Evolutionary conservation across 2,113 vertebrate species (phyloP).

Genomic region (Spermophilus dauricus): DNA sequence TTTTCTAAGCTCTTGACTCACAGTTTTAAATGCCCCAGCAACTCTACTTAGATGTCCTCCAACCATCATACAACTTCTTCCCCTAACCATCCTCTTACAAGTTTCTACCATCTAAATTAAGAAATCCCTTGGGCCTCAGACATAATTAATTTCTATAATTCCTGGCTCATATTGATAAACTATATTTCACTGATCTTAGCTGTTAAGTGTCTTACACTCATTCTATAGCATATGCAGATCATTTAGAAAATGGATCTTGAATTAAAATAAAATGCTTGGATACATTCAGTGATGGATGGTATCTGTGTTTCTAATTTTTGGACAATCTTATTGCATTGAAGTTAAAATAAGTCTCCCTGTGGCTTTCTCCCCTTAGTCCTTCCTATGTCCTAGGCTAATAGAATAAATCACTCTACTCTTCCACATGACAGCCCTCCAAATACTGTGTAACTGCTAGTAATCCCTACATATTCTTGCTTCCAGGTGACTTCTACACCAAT

Average conservation of each 20-base stretch:
- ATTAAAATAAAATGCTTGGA: conserved; percentile 2
- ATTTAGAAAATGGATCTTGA: conserved; percentile 25
- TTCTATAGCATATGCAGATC: not conserved
- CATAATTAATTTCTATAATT: conserved; percentile 23
- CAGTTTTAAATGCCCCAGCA: not conserved
- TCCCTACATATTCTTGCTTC: not conserved
- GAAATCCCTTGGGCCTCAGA: not conserved
- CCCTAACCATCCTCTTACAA: not conserved
- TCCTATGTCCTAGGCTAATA: not conserved
- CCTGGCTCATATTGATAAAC: not conserved
- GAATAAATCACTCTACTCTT: not conserved
- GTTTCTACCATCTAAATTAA: not conserved
- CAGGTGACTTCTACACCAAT: not conserved
- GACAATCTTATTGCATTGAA: not conserved
- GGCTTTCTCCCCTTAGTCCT: not conserved
- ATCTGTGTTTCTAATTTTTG: not conserved
- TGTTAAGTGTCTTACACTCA: not conserved
- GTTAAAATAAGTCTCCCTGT: not conserved
- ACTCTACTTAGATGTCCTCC: not conserved
- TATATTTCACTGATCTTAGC: not conserved
- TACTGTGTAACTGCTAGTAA: not conserved
- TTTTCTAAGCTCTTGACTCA: not conserved
- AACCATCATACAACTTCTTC: not conserved
- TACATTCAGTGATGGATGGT: not conserved
- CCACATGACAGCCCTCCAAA: not conserved